Percentiles rank a stretch among this genome's conserved stretches.
Evolutionary conservation across 2,113 vertebrate species (phyloP).

Genomic region (Burhinus oedicnemus): DNA sequence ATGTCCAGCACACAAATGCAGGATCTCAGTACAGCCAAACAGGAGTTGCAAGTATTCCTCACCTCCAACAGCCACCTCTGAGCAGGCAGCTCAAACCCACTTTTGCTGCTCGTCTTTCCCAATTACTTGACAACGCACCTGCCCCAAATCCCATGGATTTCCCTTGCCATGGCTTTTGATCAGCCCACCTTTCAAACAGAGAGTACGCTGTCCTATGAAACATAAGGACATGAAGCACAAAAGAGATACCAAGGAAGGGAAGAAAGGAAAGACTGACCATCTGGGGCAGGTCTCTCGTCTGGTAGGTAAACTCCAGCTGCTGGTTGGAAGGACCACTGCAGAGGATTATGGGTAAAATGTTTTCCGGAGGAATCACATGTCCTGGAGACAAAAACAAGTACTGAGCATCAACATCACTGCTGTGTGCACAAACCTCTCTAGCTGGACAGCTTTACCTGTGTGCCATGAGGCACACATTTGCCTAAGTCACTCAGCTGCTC

Average conservation of each 20-base stretch:
- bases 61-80: not conserved
- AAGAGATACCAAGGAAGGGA: not conserved
- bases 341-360: constrained; percentile 90
- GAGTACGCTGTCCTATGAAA: not conserved
- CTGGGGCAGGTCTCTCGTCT: constrained; percentile 86
- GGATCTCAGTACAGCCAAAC: not conserved
- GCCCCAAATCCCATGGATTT: not conserved
- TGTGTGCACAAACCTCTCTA: not conserved
- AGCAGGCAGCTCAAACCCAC: not conserved
- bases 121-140: not conserved
- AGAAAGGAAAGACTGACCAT: constrained; percentile 74
- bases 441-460: not conserved
- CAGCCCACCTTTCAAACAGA: not conserved
- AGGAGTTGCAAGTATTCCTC: not conserved
- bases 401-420: not conserved
- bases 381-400: constrained; percentile 72
- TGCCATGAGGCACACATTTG: accelerated
- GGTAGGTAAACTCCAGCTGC: constrained; percentile 92
- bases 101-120: not conserved
- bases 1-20: not conserved
- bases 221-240: not conserved
- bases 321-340: constrained; percentile 89
- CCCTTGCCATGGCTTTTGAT: not conserved
- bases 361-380: constrained; percentile 93
- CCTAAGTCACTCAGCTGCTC: not conserved